Evolutionary conservation across 2,888 invertebrate genomes (phyloP), one percentile per base, ranked within the genome.

Genomic region (Hyposoter dolosus): DNA sequence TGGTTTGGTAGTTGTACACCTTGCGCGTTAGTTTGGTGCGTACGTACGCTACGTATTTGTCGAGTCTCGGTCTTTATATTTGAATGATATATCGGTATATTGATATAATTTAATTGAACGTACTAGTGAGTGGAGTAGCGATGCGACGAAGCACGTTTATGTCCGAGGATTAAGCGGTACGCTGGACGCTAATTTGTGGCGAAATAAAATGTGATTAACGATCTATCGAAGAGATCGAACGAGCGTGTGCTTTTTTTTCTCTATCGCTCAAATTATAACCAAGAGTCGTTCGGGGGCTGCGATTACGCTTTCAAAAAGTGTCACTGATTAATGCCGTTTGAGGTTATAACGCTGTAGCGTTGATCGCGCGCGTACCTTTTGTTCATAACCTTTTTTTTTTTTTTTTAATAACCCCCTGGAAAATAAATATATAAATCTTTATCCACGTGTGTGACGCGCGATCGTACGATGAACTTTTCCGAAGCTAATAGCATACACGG

Each of bases 401-500:
- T 28, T 28, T 28, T 28, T 28, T 3, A 23, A 68, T 45, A 68
- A 53, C 56, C 10, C 56, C 23, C 4, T 56, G 12, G 23, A 53
- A 53, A 19, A 3, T 28, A 28, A 28, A n/a, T n/a, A n/a, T 23
- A 10, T 10, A 56, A 3, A 23, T 19, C 2, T 4, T 56, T 56
- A 15, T 50, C 32, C 43, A 50, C 71, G 74, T n/a, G 74, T 28
- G n/a, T 56, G 40, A 19, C 56, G 53, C 56, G 53, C 56, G 35
- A 74, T 56, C 56, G 65, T 63, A 74, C 69, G 82, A 94, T 94
- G 94, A 91, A 94, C 89, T 93, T 92, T 84, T 89, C 92, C 19
- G 92, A 91, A 78, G 90, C 90, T 74, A 90, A 89, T 69, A 88
- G 83, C 82, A 83, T 90, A 60, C 93, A 93, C 78, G 90, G 91